Evolutionary conservation across 2,113 vertebrate genomes (phyloP), one percentile per base, ranked within the genome.

Genomic region (Eira barbara): DNA sequence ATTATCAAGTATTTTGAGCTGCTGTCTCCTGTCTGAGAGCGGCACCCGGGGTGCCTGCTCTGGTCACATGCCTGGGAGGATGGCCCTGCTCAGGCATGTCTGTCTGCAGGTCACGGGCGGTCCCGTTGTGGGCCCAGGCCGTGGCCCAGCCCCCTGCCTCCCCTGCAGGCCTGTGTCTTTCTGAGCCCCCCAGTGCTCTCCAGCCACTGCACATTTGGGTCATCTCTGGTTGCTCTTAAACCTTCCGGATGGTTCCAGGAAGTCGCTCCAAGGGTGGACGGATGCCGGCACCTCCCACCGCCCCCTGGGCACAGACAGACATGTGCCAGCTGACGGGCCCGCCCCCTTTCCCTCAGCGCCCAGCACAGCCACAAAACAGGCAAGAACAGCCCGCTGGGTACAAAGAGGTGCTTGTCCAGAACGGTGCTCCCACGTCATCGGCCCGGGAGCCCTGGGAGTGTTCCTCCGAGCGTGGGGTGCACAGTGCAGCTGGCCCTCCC

Each of bases 401-500:
- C 87, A 76, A 82, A 96, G 93, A 97, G 97, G 97, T 97, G 89
- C 96, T 98, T 93, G 98, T 97, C 9, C 95, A 94, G 98, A 95
- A 81, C 90, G 94, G 95, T 15, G 63, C 63, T 65, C 97, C 93
- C 90, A 95, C 97, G 97, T 98, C 98, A 98, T 98, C 98, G 97
- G 94, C 97, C 94, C 88, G 47, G 84, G 97, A 98, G 96, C 97
- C 63, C 97, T 96, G 92, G 96, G 95, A 97, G 97, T 97, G 95
- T 63, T 98, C 95, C 93, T 96, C 92, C 73, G 98, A 96, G 95
- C 89, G 98, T 65, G 94, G 78, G 92, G 94, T 85, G 94, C 96
- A 98, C 69, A 65, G 29, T 2, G 97, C 98, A 98, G 98, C 98
- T 97, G 97, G 98, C 98, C 97, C 82, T 95, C 90, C 86, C 71